Percentiles rank a stretch among this genome's conserved stretches.
phyloP scores from a whole-genome alignment of 2,888 invertebrate genomes.

The Drosophila mulleri region DNA sequence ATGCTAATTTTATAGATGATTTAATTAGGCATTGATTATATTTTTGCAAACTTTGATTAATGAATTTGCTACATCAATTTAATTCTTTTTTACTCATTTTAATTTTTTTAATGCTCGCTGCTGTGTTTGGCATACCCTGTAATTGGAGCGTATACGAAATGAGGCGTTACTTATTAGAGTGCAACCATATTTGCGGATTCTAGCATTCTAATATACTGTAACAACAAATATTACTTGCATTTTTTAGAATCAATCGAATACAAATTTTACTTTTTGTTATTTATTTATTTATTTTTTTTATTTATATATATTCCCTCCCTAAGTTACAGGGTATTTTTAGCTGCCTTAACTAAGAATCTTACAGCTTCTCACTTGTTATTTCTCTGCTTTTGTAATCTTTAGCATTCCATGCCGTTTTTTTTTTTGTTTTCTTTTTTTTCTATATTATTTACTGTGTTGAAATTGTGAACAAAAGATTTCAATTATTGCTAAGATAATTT shows the following conservation, averaged over 20 bases:
- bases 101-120: not conserved
- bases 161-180: not conserved
- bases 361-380: not conserved
- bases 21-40: conserved; percentile 5
- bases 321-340: conserved; percentile 5
- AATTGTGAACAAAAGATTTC: conserved; percentile 53
- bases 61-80: not conserved
- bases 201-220: no score
- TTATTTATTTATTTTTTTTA: no score
- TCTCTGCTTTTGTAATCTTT: conserved; percentile 9
- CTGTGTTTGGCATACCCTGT: not conserved
- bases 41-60: conserved; percentile 9
- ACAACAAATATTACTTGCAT: not conserved
- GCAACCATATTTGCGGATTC: no score
- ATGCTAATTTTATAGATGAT: conserved; percentile 33
- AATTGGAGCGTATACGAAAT: not conserved
- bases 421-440: not conserved
- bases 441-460: conserved; percentile 13
- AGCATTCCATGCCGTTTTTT: not conserved
- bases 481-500: conserved; percentile 47
- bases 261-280: not conserved
- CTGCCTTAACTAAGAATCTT: not conserved
- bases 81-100: no score
- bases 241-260: not conserved
- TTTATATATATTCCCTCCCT: not conserved